Base-by-base conservation (phyloP, 2,113 vertebrate species). In the Proterorhinus semilunaris region DNA sequence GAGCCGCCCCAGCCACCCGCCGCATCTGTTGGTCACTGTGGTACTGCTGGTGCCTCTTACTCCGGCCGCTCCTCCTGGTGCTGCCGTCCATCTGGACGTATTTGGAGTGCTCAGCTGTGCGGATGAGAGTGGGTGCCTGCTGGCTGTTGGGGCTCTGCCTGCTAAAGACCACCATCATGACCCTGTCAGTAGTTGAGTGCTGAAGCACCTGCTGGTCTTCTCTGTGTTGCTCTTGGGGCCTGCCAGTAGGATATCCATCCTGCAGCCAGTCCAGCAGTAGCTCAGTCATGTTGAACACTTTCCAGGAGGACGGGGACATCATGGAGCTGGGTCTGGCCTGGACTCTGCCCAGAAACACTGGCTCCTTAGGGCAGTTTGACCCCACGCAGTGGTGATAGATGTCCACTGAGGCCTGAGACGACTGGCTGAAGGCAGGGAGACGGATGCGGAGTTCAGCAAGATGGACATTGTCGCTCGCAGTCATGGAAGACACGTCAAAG, bases 401-500 rank as follows among this genome's bases (percentile, higher is more conserved):
- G 76, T 93, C 90, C 68, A 97, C 81, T 0, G 85, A 91, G 45
- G 86, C 45, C 0, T 69, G 43, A 12, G 13, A 73, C 5, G 89
- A 72, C 0, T 75, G 42, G 0, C 86, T 47, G 64, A 89, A 89
- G 11, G 74, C 57, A 0, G 90, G 91, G 13, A 94, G 83, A 9
- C 53, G 92, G 68, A 97, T 57, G 0, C 89, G 93, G 27, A 97
- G 91, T 80, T 96, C 91, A 0, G 94, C 93, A 76, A 92, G 86
- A 0, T 89, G 93, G 70, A 96, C 80, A 12, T 90, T 84, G 62
- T 94, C 93, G 21, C 80, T 89, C 13, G 85, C 58, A 48, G 93
- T 91, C 7, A 96, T 89, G 50, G 95, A 93, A 52, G 95, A 95
- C 90, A 94, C 77, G 90, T 97, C 95, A 62, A 97, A 96, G 50